Conservation (phyloP, 2,113 vertebrate species). For the human (Homo sapiens) region DNA sequence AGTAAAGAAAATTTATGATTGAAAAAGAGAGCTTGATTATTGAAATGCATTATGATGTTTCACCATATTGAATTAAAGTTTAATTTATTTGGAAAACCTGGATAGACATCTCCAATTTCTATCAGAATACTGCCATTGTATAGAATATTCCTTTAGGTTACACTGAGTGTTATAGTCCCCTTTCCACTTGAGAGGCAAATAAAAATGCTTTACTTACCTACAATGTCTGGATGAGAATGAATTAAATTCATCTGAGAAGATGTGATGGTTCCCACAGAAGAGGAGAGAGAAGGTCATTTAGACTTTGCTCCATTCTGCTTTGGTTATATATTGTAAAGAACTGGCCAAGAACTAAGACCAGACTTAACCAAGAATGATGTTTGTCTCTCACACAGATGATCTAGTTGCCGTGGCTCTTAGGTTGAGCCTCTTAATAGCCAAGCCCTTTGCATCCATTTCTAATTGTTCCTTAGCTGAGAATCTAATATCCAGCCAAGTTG, state of each 20-base stretch:
- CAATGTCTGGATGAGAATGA: background rate
- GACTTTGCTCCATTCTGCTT: background rate
- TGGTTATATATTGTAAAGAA: background rate
- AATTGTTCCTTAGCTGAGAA: background rate
- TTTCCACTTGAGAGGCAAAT: background rate
- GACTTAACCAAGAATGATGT: background rate
- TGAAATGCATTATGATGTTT: constrained; percentile 23
- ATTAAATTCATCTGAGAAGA: background rate
- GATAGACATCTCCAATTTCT: background rate
- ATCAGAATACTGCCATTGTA: background rate
- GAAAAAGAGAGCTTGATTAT: constrained; percentile 31
- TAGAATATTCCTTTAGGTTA: background rate
- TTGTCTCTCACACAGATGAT: background rate
- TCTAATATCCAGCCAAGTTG: background rate
- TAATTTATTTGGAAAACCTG: constrained; percentile 50
- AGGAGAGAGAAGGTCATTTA: background rate
- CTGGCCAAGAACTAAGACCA: background rate
- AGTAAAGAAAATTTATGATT: constrained; percentile 29
- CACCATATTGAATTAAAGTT: constrained; percentile 16
- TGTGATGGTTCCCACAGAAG: background rate
- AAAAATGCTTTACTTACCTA: background rate
- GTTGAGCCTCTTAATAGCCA: background rate
- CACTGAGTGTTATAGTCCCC: background rate
- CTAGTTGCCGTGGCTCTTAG: background rate
- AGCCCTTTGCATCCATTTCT: background rate